These are phyloP conservation scores for Pammene fasciana DNA, from an alignment of 2,888 invertebrate species.

Conservation along the genomic window DNA sequence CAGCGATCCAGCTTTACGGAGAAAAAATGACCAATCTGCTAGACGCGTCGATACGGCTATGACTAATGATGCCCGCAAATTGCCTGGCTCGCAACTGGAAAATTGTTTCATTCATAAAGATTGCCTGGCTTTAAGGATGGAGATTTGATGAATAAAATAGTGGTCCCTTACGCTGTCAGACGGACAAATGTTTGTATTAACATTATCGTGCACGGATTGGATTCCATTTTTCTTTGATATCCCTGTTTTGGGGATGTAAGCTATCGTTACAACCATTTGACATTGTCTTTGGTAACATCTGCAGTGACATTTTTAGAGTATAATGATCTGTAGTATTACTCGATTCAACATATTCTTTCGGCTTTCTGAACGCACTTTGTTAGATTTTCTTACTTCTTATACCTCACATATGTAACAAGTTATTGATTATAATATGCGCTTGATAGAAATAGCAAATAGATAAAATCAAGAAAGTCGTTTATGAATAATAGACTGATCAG, in stretches of 20 bases:
- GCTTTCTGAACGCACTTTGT: background rate
- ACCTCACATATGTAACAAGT: too few species aligned
- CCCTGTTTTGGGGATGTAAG: slow-evolving; percentile 35
- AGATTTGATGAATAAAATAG: slow-evolving; percentile 75
- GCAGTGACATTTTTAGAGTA: slow-evolving; percentile 12
- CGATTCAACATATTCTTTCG: background rate
- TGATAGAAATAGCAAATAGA: too few species aligned
- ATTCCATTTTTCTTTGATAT: slow-evolving; percentile 40
- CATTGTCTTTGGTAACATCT: slow-evolving; percentile 32
- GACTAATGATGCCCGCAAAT: slow-evolving; percentile 80
- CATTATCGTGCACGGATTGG: slow-evolving; percentile 49
- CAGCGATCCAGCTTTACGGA: slow-evolving; percentile 60
- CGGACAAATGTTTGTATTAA: slow-evolving; percentile 62
- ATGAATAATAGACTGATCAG: too few species aligned
- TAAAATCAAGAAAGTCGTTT: too few species aligned
- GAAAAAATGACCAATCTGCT: slow-evolving; percentile 77
- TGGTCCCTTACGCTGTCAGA: slow-evolving; percentile 63
- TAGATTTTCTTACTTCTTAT: background rate
- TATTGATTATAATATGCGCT: too few species aligned
- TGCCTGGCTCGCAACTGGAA: slow-evolving; percentile 77
- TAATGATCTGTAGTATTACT: background rate
- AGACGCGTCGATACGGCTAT: slow-evolving; percentile 73
- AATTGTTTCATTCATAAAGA: slow-evolving; percentile 81
- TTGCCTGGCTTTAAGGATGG: slow-evolving; percentile 71
- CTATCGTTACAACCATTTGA: slow-evolving; percentile 38